Evolutionary conservation across 2,797 vertebrate species (phyloP), one percentile per base, ranked within the genome.

Genomic region (Falco columbarius): DNA sequence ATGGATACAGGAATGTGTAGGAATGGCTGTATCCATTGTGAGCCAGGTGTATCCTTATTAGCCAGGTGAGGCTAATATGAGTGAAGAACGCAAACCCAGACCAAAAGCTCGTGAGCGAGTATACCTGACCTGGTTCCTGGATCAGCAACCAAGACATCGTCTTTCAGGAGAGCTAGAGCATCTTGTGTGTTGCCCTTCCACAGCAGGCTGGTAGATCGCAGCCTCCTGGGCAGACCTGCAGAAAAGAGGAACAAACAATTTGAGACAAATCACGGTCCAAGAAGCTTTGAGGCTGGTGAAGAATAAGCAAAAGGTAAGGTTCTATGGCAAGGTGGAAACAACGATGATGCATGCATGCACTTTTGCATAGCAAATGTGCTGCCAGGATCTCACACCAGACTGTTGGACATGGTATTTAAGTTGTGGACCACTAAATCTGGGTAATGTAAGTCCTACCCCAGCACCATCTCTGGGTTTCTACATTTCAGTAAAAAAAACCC

Each of bases 141-240:
- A 91, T 99, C 99, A 1, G 98, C 99, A 2, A 99, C 98, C 27
- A 99, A 97, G 26, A 99, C 97, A 0, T 99, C 99, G 11, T 99
- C 99, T 66, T 98, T 98, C 40, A 99, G 97, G 54, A 99, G 98
- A 18, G 93, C 98, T 30, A 99, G 97, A 15, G 99, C 99, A 2
- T 99, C 98, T 89, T 99, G 98, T 0, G 99, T 99, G 90, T 97
- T 99, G 54, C 99, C 99, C 94, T 98, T 99, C 99, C 99, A 99
- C 21, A 99, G 98, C 87, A 99, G 98, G 19, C 98, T 99, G 47
- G 99, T 99, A 75, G 99, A 98, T 8, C 99, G 90, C 58, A 99
- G 98, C 94, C 99, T 98, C 83, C 99, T 98, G 86, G 99, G 99
- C 12, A 99, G 97, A 59, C 99, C 99, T 99, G 87, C 47, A 72